Evolutionary conservation across 2,113 vertebrate species (phyloP).

Genomic region (Myodes glareolus): DNA sequence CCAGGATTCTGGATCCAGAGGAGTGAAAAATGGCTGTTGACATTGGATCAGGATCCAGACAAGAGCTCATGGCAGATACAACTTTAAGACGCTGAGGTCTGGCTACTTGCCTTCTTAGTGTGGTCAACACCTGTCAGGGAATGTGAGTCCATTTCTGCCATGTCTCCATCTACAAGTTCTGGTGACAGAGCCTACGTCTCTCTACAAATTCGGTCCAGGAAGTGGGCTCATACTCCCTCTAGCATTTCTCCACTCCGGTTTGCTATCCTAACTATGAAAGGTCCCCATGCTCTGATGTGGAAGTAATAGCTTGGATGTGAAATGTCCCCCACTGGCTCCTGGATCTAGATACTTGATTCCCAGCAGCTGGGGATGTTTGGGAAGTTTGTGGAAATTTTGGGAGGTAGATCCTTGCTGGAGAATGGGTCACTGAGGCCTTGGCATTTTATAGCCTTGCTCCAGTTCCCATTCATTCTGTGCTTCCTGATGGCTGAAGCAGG

Average conservation of each 20-base stretch:
- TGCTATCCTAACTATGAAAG: background rate
- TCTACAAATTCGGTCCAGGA: background rate
- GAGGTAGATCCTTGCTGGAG: background rate
- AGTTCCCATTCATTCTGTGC: background rate
- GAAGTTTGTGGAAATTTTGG: background rate
- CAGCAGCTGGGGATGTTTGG: background rate
- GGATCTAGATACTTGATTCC: background rate
- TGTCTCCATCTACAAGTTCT: background rate
- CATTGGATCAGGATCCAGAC: background rate
- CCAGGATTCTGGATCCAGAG: background rate
- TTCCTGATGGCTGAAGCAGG: too few relatives aligned
- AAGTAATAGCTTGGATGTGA: background rate
- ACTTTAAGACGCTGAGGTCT: background rate
- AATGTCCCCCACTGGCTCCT: background rate
- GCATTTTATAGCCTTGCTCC: background rate
- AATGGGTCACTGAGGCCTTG: background rate
- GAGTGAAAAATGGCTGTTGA: conserved; percentile 22
- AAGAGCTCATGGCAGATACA: background rate
- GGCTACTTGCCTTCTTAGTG: background rate
- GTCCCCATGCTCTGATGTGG: background rate
- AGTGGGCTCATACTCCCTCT: background rate
- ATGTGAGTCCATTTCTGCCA: background rate
- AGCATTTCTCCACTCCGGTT: background rate
- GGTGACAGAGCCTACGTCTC: accelerated
- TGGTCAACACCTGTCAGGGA: accelerated